Conservation (phyloP, 1,140 invertebrate species). For the Aphelinus atriplicis region DNA sequence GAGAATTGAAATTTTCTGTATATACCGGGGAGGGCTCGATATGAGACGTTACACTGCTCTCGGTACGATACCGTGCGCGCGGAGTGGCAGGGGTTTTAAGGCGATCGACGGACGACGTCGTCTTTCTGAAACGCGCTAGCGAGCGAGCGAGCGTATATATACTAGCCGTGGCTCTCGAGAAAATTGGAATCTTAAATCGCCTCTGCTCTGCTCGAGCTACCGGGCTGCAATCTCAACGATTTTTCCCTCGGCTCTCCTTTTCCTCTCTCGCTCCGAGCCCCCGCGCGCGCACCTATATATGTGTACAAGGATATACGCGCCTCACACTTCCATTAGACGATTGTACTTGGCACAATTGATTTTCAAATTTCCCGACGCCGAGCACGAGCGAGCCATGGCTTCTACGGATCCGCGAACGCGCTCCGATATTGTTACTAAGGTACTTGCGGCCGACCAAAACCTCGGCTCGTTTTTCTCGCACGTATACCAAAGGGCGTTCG, state of each 20-base stretch:
- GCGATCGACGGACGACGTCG: slow-evolving; percentile 39
- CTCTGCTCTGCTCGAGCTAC: slow-evolving; percentile 47
- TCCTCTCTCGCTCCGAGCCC: slow-evolving; percentile 3
- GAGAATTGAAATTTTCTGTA: too few species aligned
- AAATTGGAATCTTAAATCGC: slow-evolving; percentile 63
- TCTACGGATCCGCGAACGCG: too few species aligned
- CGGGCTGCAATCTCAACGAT: slow-evolving; percentile 34
- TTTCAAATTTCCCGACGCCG: not conserved
- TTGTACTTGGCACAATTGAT: not conserved
- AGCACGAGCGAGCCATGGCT: too few species aligned
- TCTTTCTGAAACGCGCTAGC: slow-evolving; percentile 28
- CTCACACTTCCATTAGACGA: too few species aligned
- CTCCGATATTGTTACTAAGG: too few species aligned
- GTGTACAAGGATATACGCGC: not conserved
- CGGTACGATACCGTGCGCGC: too few species aligned
- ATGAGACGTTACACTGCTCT: too few species aligned
- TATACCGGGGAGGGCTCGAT: too few species aligned
- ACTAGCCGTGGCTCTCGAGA: slow-evolving; percentile 34
- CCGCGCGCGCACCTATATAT: not conserved
- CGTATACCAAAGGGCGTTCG: too few species aligned
- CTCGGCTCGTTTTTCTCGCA: too few species aligned
- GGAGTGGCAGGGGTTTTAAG: not conserved
- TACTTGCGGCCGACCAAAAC: too few species aligned
- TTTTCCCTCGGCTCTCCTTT: slow-evolving; percentile 23
- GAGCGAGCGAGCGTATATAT: too few species aligned